Conservation (phyloP, 2,888 invertebrate genomes). For the Matsumyia berberina region DNA sequence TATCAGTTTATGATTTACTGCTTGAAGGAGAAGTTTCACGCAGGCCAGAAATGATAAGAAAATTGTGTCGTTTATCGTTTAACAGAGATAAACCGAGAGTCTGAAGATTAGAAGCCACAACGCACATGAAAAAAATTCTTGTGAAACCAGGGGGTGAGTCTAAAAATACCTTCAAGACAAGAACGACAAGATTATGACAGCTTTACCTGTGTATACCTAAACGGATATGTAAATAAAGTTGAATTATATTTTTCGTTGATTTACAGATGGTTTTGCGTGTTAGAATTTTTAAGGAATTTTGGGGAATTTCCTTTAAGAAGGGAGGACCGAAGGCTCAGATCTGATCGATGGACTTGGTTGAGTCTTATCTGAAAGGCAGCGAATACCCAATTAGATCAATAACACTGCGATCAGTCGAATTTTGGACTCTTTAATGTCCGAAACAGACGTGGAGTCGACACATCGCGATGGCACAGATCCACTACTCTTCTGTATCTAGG, state of each 20-base stretch:
- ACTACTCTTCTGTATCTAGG: no score
- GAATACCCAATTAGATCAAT: no score
- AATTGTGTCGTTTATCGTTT: conserved; percentile 26
- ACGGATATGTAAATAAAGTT: conserved; percentile 1
- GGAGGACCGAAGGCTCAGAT: no score
- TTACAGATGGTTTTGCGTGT: neutral
- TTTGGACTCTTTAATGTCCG: no score
- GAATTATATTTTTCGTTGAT: neutral
- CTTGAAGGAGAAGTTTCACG: neutral
- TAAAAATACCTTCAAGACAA: neutral
- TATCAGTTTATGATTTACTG: conserved; percentile 34
- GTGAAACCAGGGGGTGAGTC: neutral
- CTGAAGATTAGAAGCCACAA: neutral
- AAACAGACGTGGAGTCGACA: no score
- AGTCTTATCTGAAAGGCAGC: no score
- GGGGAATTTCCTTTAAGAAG: neutral
- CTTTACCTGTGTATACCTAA: neutral
- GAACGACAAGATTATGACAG: conserved; percentile 12
- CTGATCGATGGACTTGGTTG: no score
- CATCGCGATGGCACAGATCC: no score
- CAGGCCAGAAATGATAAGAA: conserved; percentile 31
- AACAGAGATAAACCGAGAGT: conserved; percentile 10
- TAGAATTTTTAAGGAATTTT: neutral
- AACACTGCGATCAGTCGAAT: no score
- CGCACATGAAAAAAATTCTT: neutral